phyloP scores from a whole-genome alignment of 1,140 invertebrate genomes.

The Coelopa frigida region DNA sequence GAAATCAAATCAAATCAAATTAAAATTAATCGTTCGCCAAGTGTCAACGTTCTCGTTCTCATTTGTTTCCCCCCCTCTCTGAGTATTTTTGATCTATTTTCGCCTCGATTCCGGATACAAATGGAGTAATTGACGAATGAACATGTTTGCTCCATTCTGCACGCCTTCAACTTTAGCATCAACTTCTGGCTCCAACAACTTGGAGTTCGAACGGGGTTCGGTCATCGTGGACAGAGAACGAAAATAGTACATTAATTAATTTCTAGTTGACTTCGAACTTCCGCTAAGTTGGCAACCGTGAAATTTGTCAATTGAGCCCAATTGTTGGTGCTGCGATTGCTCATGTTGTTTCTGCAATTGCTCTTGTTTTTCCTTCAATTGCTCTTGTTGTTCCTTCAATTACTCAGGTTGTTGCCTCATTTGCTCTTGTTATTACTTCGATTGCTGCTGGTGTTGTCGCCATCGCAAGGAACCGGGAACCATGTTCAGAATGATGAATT shows the following conservation, averaged over 20 bases:
- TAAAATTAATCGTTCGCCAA: too few species aligned
- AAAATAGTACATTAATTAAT: not conserved
- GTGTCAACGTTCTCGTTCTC: too few species aligned
- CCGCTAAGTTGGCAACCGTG: constrained; percentile 43
- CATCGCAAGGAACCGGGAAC: not conserved
- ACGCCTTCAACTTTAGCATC: constrained; percentile 7
- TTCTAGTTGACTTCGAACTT: constrained; percentile 22
- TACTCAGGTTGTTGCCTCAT: not conserved
- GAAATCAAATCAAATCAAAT: too few species aligned
- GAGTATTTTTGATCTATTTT: too few species aligned
- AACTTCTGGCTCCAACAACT: not conserved
- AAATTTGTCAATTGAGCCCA: constrained; percentile 24
- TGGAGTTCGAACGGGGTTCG: constrained; percentile 20
- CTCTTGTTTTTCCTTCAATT: constrained; percentile 24
- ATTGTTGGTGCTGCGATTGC: not conserved
- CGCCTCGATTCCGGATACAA: not conserved
- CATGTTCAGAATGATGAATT: not conserved
- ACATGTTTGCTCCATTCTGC: constrained; percentile 7
- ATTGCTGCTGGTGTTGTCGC: not conserved
- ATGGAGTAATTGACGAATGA: constrained; percentile 6
- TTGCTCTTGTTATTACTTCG: not conserved
- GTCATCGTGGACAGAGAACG: not conserved
- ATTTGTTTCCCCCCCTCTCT: too few species aligned
- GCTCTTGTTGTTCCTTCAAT: constrained; percentile 8
- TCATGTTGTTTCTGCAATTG: not conserved